Evolutionary conservation across 2,113 vertebrate genomes (phyloP).

Genomic region (Ameiurus melas): DNA sequence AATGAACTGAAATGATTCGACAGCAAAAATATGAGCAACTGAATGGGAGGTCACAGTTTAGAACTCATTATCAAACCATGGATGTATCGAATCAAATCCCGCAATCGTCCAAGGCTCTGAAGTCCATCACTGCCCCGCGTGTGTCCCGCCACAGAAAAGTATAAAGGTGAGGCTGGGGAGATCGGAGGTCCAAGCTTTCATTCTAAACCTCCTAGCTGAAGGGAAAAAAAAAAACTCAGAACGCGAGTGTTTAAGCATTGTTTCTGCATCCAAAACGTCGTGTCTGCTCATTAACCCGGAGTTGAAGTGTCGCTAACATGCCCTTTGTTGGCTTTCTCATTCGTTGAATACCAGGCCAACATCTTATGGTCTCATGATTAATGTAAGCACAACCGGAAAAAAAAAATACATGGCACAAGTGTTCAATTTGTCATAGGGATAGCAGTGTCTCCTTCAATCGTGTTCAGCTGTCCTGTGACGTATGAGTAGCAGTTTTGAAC

Average conservation of each 20-base stretch:
- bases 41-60: neutral
- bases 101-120: neutral
- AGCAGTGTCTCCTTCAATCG: neutral
- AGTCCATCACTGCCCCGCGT: neutral
- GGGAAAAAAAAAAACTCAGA: neutral
- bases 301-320: neutral
- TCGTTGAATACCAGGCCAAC: neutral
- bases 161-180: neutral
- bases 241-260: neutral
- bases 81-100: neutral
- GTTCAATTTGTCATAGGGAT: neutral
- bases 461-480: neutral
- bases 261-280: neutral
- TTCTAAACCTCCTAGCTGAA: neutral
- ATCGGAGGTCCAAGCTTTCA: neutral
- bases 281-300: neutral
- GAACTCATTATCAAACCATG: neutral
- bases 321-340: neutral
- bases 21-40: neutral
- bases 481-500: neutral
- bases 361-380: neutral
- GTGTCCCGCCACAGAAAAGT: neutral
- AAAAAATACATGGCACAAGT: neutral
- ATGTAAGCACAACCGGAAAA: neutral
- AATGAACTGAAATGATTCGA: neutral